A percentile compares a stretch with the other conserved stretches of the same genome.
These are phyloP conservation scores for Drosophila sp. DNA, from an alignment of 1,140 invertebrate species.

Conservation along the genomic window DNA sequence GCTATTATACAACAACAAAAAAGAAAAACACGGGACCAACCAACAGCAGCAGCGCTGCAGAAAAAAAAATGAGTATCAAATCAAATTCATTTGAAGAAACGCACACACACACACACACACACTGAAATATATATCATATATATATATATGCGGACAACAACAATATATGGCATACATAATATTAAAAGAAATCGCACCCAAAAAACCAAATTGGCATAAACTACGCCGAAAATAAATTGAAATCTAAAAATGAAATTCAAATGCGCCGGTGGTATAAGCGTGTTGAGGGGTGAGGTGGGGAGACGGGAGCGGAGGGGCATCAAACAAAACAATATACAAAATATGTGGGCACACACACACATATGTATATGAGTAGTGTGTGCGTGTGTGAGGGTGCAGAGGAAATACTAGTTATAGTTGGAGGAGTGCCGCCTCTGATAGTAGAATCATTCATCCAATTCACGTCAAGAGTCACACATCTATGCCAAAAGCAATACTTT, in stretches of 20 bases:
- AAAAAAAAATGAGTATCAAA: constrained; percentile 54
- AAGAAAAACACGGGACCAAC: constrained; percentile 10
- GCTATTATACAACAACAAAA: constrained; percentile 51
- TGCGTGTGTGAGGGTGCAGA: constrained; percentile 5
- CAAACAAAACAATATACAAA: constrained; percentile 51
- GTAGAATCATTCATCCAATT: neutral
- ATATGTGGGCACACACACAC: constrained; percentile 15
- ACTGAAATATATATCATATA: neutral
- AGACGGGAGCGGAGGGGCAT: constrained; percentile 7
- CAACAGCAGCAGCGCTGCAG: constrained; percentile 12
- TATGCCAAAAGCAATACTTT: neutral
- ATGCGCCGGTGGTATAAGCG: constrained; percentile 50
- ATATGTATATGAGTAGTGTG: neutral
- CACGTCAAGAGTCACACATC: constrained; percentile 6
- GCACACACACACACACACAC: constrained; percentile 19
- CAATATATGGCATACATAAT: constrained; percentile 73
- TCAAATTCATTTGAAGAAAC: constrained; percentile 65
- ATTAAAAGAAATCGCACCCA: constrained; percentile 73
- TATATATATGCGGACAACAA: constrained; percentile 22
- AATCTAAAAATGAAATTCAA: constrained; percentile 78
- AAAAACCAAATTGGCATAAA: constrained; percentile 76
- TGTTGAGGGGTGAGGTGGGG: too few relatives aligned
- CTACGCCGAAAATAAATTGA: constrained; percentile 76
- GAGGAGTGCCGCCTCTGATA: neutral
- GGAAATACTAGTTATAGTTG: constrained; percentile 10